A percentile compares a stretch with the other conserved stretches of the same genome.
Evolutionary conservation across 2,113 vertebrate species (phyloP).

Genomic region (Hydrochoerus hydrochaeris): DNA sequence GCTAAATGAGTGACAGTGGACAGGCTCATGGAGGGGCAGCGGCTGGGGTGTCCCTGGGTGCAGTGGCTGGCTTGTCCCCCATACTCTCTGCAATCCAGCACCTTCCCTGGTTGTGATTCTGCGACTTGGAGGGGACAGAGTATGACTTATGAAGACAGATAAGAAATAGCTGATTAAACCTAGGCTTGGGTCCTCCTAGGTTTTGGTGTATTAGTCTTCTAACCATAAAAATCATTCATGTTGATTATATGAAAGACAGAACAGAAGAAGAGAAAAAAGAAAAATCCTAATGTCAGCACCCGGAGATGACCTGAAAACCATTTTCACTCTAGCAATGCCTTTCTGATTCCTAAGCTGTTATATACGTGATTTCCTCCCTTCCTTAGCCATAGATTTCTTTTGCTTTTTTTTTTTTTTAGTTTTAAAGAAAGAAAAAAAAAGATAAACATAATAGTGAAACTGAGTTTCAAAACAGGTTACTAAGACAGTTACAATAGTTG

Average conservation of each 20-base stretch:
- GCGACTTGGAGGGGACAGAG: background rate
- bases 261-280: background rate
- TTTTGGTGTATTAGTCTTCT: constrained; percentile 35
- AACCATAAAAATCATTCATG: background rate
- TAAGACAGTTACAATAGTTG: too few relatives aligned
- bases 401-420: too few relatives aligned
- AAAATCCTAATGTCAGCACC: background rate
- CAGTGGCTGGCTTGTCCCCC: background rate
- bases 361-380: background rate
- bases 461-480: too few relatives aligned
- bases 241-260: constrained; percentile 12
- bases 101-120: background rate
- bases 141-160: background rate
- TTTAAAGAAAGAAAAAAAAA: too few relatives aligned
- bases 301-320: background rate
- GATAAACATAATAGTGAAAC: too few relatives aligned
- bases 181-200: background rate
- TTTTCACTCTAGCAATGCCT: background rate
- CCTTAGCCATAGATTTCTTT: background rate
- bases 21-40: background rate
- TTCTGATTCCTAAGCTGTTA: background rate
- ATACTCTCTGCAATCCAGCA: background rate
- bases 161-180: constrained; percentile 17
- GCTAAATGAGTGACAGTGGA: background rate
- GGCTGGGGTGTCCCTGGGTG: background rate